Evolutionary conservation across 1,140 invertebrate genomes (phyloP).

Genomic region (Drosophila leontia): DNA sequence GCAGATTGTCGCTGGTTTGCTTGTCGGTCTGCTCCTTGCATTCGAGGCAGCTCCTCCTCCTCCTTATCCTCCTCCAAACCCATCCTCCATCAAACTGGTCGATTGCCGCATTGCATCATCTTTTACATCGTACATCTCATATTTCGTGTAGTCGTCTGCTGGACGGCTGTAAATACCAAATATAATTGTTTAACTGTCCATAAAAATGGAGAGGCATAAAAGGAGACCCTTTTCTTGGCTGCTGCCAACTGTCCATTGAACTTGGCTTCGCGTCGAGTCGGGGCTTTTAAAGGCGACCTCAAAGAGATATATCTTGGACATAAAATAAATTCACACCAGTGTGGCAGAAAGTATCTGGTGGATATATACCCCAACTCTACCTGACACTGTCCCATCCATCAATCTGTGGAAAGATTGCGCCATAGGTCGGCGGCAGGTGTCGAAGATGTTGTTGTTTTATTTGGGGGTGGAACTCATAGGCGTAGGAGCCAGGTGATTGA

Average conservation of each 20-base stretch:
- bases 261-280: slow-evolving; percentile 29
- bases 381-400: slow-evolving; percentile 59
- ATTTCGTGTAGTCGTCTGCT: slow-evolving; percentile 49
- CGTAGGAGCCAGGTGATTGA: slow-evolving; percentile 40
- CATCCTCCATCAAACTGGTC: slow-evolving; percentile 10
- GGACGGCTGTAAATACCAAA: slow-evolving; percentile 75
- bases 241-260: slow-evolving; percentile 63
- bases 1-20: slow-evolving; percentile 32
- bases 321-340: slow-evolving; percentile 73
- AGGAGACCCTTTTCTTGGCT: slow-evolving; percentile 71
- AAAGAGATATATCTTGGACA: slow-evolving; percentile 65
- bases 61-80: background rate
- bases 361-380: slow-evolving; percentile 20
- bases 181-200: slow-evolving; percentile 81
- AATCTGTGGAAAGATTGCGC: slow-evolving; percentile 42
- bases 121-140: slow-evolving; percentile 65
- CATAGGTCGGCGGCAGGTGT: slow-evolving; percentile 58
- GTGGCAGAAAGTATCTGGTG: slow-evolving; percentile 52
- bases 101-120: slow-evolving; percentile 68
- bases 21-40: slow-evolving; percentile 44
- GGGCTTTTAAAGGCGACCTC: slow-evolving; percentile 20
- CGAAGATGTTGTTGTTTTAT: slow-evolving; percentile 27
- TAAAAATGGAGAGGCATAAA: slow-evolving; percentile 70
- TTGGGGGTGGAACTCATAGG: slow-evolving; percentile 45
- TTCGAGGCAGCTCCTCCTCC: slow-evolving; percentile 23